A percentile compares a stretch with the other conserved stretches of the same genome.
Conservation (phyloP, 2,888 invertebrate species). For the Rotaria sp. region DNA sequence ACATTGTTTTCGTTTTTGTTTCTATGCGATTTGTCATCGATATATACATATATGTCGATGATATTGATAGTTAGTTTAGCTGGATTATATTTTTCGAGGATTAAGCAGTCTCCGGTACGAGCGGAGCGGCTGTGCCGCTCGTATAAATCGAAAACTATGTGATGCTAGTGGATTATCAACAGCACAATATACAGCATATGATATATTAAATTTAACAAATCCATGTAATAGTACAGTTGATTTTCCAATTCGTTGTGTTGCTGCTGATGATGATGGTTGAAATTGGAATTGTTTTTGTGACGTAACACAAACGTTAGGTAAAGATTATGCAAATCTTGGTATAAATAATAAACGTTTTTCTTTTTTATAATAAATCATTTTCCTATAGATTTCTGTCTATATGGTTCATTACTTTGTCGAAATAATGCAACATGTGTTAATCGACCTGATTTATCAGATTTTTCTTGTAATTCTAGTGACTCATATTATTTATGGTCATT, state of each 20-base stretch:
- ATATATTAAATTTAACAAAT: background rate
- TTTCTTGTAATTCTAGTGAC: background rate
- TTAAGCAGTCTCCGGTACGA: too few species aligned
- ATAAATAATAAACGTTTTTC: too few species aligned
- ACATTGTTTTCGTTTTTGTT: too few species aligned
- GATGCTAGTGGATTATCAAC: background rate
- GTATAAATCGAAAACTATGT: background rate
- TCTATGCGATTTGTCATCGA: too few species aligned
- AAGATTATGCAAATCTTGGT: background rate
- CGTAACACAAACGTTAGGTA: background rate
- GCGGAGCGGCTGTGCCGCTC: too few species aligned
- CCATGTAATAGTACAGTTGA: background rate
- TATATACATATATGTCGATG: too few species aligned
- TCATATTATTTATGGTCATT: slow-evolving; percentile 11
- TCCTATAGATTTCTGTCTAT: background rate
- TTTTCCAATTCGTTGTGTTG: background rate
- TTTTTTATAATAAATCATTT: background rate
- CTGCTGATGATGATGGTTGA: background rate
- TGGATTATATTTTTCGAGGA: too few species aligned
- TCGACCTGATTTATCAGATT: slow-evolving; percentile 8
- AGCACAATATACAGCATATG: background rate
- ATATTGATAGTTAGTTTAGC: background rate
- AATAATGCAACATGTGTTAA: slow-evolving; percentile 39
- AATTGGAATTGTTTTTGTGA: slow-evolving; percentile 5
- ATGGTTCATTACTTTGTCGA: slow-evolving; percentile 26